Evolutionary conservation across 1,140 invertebrate species (phyloP), one percentile per base, ranked within the genome.

Genomic region (Heliothis virescens): DNA sequence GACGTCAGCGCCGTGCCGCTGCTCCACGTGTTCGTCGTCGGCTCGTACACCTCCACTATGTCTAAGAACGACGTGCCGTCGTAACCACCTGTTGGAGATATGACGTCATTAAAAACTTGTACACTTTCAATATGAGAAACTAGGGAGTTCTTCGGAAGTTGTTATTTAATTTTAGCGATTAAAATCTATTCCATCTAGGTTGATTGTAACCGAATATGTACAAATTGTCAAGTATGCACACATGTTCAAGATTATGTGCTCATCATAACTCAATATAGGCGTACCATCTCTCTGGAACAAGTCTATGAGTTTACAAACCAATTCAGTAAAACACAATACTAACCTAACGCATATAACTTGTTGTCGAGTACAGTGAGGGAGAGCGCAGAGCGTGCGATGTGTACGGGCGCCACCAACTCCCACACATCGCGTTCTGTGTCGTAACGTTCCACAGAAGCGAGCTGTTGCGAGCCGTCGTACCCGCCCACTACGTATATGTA

Each of bases 41-140:
- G 97, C 94, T 98, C 97, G 89, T 98, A 99, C 65, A 98, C 97
- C 94, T 99, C 98, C 26, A 98, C 97, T 29, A 97, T 97, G 74
- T 96, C 96, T 52, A 98, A 91, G 94, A 98, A 98, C 55, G 96
- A 95, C 60, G 96, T 96, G 62, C 98, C 98, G 95, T 98, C 97
- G 92, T 98, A 99, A 2, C 98, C 98, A 69, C 98, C 98, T 98
- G 82, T 18, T 91, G 18, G 65, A 26, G 12, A 55, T 41, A 41
- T 41, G 34, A 41, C 34, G 4, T 41, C 34, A 41, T 41, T 41
- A 41, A 5, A 41, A 41, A 41, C 5, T 9, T 41, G 5, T 9
- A 41, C 5, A 5, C 34, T 9, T 7, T 41, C 34, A 41, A 41
- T 41, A 7, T 41, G 5, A 41, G 34, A 41, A 41, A 41, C 34